Percentiles rank a stretch among this genome's conserved stretches.
phyloP scores from a whole-genome alignment of 2,113 vertebrate genomes.

The Onychorhynchus coronatus region DNA sequence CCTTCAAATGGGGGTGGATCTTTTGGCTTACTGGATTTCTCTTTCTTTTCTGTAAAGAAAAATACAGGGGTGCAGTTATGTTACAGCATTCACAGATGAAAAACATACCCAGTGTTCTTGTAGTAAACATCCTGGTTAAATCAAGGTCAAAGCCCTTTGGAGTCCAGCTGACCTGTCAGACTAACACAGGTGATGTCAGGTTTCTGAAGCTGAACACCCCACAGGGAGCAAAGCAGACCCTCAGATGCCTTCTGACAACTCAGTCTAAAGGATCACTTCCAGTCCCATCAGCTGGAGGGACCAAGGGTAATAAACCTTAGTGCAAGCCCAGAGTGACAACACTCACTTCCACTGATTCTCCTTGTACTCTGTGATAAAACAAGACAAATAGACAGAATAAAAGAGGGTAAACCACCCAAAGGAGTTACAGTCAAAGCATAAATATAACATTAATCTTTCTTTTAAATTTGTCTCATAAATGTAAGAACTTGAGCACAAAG shows the following conservation, averaged over 20 bases:
- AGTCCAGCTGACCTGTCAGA: not conserved
- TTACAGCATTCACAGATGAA: not conserved
- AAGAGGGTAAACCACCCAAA: not conserved
- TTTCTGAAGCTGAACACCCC: not conserved
- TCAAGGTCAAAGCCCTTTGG: not conserved
- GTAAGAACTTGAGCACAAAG: not conserved
- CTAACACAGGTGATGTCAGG: not conserved
- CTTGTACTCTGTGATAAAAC: not conserved
- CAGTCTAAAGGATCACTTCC: not conserved
- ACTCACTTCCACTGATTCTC: not conserved
- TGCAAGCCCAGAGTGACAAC: not conserved
- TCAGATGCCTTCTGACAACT: not conserved
- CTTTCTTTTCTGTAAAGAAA: constrained; percentile 79
- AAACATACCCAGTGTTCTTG: not conserved
- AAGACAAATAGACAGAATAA: not conserved
- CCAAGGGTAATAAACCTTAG: not conserved
- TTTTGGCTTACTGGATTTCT: constrained; percentile 81
- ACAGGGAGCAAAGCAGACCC: not conserved
- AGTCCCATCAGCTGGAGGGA: not conserved
- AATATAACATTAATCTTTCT: not conserved
- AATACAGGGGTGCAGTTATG: not conserved
- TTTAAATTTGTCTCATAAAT: not conserved
- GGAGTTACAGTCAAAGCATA: not conserved
- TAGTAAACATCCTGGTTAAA: not conserved
- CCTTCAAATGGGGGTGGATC: constrained; percentile 88